Percentiles rank a stretch among this genome's conserved stretches.
These are phyloP conservation scores for Crenuchus spilurus DNA, from an alignment of 2,797 vertebrate genomes.

Conservation along the genomic window DNA sequence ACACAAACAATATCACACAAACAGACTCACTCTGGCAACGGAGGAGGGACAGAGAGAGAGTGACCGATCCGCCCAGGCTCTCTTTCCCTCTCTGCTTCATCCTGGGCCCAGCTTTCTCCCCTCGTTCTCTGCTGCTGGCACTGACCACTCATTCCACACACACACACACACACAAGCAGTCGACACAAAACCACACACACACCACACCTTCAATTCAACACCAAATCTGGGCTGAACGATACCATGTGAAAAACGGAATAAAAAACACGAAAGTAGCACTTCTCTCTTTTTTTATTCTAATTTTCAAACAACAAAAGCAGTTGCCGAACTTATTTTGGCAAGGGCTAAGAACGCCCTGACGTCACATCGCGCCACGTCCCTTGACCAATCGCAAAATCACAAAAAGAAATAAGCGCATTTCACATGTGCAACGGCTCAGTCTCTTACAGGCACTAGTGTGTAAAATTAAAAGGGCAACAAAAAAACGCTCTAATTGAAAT, in stretches of 20 bases:
- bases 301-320: conserved; percentile 59
- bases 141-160: conserved; percentile 36
- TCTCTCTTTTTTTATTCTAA: conserved; percentile 16
- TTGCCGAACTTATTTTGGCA: conserved; percentile 75
- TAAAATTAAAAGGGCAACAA: conserved; percentile 6
- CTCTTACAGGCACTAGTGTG: background rate
- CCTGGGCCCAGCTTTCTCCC: conserved; percentile 38
- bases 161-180: conserved; percentile 17
- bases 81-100: conserved; percentile 42
- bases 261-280: conserved; percentile 29
- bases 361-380: conserved; percentile 94
- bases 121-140: conserved; percentile 27
- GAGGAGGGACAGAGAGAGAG: conserved; percentile 51
- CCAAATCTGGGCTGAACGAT: conserved; percentile 36
- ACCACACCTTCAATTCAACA: conserved; percentile 50
- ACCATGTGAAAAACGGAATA: conserved; percentile 31
- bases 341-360: conserved; percentile 80
- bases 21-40: conserved; percentile 57
- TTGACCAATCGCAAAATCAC: conserved; percentile 85
- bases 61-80: conserved; percentile 34
- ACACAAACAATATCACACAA: conserved; percentile 39
- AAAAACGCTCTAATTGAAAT: background rate
- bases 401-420: conserved; percentile 67
- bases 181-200: conserved; percentile 34
- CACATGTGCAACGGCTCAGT: conserved; percentile 24